Conservation (phyloP, 1,140 invertebrate genomes). For the Solen grandis region DNA sequence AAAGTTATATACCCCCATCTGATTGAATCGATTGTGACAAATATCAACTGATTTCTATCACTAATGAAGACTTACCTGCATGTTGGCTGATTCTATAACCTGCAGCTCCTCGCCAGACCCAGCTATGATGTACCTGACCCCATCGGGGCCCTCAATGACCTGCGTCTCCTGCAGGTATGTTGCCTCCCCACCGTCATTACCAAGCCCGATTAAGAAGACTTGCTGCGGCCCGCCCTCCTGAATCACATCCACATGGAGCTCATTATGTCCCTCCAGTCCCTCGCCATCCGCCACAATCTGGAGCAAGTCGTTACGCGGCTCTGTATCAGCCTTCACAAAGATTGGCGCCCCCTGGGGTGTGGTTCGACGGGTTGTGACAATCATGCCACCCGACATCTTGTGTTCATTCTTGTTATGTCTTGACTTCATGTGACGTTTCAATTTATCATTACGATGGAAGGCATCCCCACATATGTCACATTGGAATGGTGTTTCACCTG, state of each 20-base stretch:
- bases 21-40: too few relatives aligned
- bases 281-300: conserved; percentile 38
- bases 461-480: conserved; percentile 53
- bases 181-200: conserved; percentile 27
- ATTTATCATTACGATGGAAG: conserved; percentile 52
- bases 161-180: conserved; percentile 52
- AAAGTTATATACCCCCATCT: too few relatives aligned
- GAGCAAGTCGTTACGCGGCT: conserved; percentile 15
- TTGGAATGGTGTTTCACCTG: conserved; percentile 54
- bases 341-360: conserved; percentile 15
- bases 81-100: conserved; percentile 41
- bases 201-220: conserved; percentile 43
- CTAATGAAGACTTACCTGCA: conserved; percentile 40
- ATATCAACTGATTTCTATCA: too few relatives aligned
- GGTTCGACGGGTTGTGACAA: conserved; percentile 45
- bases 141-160: conserved; percentile 50
- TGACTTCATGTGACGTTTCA: conserved; percentile 51
- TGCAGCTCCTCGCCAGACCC: conserved; percentile 49
- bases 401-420: conserved; percentile 30
- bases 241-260: conserved; percentile 54
- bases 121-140: conserved; percentile 47
- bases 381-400: background rate
- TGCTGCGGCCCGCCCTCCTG: conserved; percentile 41
- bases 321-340: conserved; percentile 44
- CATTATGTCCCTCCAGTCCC: conserved; percentile 4